A percentile compares a stretch with the other conserved stretches of the same genome.
Evolutionary conservation across 2,113 vertebrate genomes (phyloP).

Genomic region (Alethe castanea): DNA sequence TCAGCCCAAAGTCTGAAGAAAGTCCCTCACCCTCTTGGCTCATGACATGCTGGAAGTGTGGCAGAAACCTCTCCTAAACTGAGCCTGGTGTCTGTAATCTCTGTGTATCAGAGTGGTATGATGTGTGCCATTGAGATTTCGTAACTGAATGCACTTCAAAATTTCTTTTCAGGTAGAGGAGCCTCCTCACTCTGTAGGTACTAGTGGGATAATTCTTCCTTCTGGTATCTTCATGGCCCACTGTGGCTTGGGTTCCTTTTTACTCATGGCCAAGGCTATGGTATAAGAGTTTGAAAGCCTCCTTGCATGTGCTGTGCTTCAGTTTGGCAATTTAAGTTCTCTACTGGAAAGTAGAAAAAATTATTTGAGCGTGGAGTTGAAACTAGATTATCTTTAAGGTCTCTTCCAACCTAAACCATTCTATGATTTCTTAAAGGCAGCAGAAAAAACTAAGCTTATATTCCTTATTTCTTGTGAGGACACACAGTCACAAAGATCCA

Average conservation of each 20-base stretch:
- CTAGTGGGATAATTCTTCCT: background rate
- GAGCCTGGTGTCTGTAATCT: background rate
- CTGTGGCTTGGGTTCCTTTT: background rate
- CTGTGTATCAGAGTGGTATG: background rate
- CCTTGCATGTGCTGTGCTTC: background rate
- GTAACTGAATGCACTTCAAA: background rate
- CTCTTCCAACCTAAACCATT: background rate
- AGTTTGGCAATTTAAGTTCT: background rate
- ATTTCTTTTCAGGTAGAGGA: background rate
- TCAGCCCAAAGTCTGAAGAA: background rate
- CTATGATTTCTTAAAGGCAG: background rate
- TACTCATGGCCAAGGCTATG: background rate
- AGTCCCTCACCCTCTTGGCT: background rate
- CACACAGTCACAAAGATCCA: background rate
- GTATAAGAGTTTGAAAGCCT: background rate
- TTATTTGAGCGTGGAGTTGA: background rate
- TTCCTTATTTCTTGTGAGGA: background rate
- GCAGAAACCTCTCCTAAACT: background rate
- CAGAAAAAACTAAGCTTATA: background rate
- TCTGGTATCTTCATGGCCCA: background rate
- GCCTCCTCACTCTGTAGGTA: background rate
- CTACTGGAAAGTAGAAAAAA: background rate
- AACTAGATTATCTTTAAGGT: background rate
- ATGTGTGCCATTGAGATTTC: background rate
- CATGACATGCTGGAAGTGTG: fast-evolving